Evolutionary conservation across 2,113 vertebrate species (phyloP), one percentile per base, ranked within the genome.

Genomic region (Anseranas semipalmata): DNA sequence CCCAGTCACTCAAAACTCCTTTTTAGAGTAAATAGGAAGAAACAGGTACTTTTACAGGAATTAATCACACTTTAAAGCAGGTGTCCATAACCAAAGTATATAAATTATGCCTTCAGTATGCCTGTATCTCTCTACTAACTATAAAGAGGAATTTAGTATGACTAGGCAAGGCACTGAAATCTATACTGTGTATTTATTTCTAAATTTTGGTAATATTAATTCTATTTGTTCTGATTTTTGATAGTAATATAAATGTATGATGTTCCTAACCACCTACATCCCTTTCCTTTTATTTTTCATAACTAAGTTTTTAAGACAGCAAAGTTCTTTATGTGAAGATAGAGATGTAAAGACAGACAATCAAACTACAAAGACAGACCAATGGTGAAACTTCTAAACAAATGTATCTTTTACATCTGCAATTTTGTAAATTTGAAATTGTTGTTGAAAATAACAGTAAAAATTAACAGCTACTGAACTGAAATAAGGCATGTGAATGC

Each of bases 331-430:
- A 85, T 13, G 16, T 73, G 72, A 92, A 92, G 70, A 68, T 65
- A 77, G 0, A 96, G 72, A 88, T 75, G 58, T 67, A 78, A 93
- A 66, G 93, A 96, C 53, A 96, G 80, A 95, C 92, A 95, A 72
- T 76, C 58, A 58, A 77, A 87, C 79, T 85, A 91, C 55, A 83
- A 48, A 83, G 90, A 93, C 70, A 95, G 80, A 96, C 2, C 18
- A 94, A 74, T 53, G 45, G 50, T 53, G 41, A 95, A 78, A 81
- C 30, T 81, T 88, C 55, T 7, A 95, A 77, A 87, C 46, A 95
- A 96, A 96, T 94, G 89, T 97, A 96, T 94, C 95, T 94, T 96
- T 94, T 85, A 91, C 71, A 95, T 66, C 91, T 95, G 90, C 8
- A 78, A 63, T 80, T 94, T 78, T 78, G 53, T 71, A 74, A 77